These are phyloP conservation scores for Heliconius aoede DNA, from an alignment of 2,888 invertebrate species.

Conservation along the genomic window DNA sequence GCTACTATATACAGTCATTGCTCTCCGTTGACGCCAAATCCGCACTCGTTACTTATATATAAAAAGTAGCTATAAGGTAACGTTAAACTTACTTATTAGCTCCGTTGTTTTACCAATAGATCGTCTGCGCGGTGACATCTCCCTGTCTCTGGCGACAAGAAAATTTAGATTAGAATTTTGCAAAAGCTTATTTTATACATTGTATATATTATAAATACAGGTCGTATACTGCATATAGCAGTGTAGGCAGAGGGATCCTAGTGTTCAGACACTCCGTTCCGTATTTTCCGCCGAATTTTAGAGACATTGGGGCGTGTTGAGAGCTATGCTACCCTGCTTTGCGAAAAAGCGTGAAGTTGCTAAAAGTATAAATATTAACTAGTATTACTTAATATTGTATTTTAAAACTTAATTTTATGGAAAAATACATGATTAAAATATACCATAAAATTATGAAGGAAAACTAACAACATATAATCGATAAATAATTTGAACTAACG, in stretches of 20 bases:
- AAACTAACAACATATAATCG: too few species aligned
- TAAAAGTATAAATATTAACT: not conserved
- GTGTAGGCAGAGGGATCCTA: too few species aligned
- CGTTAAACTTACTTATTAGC: slow-evolving; percentile 76
- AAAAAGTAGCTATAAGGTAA: not conserved
- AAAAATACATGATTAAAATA: too few species aligned
- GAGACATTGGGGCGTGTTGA: too few species aligned
- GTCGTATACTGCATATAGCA: too few species aligned
- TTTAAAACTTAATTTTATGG: too few species aligned
- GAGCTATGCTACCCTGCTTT: too few species aligned
- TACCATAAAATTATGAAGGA: too few species aligned
- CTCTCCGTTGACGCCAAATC: not conserved
- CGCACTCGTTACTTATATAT: not conserved
- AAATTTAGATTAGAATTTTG: slow-evolving; percentile 80
- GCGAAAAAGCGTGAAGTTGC: too few species aligned
- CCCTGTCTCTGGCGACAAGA: slow-evolving; percentile 85
- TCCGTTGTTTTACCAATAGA: slow-evolving; percentile 78
- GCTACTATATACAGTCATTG: not conserved
- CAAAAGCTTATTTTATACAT: slow-evolving; percentile 22
- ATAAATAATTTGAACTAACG: too few species aligned
- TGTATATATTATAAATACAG: not conserved
- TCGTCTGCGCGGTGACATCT: slow-evolving; percentile 85
- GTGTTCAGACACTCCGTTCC: too few species aligned
- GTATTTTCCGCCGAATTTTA: too few species aligned
- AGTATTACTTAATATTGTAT: not conserved